Evolutionary conservation across 2,888 invertebrate species (phyloP).

Genomic region (Drosophila rellima): DNA sequence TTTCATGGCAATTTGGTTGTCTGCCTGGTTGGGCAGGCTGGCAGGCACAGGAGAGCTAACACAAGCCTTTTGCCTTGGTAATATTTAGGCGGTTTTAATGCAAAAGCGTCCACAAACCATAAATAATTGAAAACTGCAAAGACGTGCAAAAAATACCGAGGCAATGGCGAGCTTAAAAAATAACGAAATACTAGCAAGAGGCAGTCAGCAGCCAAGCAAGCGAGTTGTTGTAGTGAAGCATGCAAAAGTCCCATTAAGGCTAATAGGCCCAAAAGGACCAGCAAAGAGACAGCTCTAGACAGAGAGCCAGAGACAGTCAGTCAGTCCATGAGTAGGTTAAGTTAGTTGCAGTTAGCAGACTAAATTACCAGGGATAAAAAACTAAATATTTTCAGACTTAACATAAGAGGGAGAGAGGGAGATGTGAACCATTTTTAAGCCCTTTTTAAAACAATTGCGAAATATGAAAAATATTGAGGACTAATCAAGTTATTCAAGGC

Average conservation of each 20-base stretch:
- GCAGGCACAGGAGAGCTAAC: slow-evolving; percentile 17
- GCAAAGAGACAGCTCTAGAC: slow-evolving; percentile 41
- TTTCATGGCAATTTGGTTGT: slow-evolving; percentile 61
- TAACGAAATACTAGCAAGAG: slow-evolving; percentile 40
- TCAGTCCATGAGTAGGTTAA: slow-evolving; percentile 57
- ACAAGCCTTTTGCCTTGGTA: slow-evolving; percentile 48
- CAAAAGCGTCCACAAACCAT: slow-evolving; percentile 78
- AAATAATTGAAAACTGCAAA: slow-evolving; percentile 82
- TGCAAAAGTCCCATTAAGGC: slow-evolving; percentile 79
- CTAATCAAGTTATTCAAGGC: neutral
- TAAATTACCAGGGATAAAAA: slow-evolving; percentile 47
- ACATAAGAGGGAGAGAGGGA: neutral
- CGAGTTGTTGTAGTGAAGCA: slow-evolving; percentile 72
- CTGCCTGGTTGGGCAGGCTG: slow-evolving; percentile 40
- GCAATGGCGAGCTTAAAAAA: slow-evolving; percentile 47
- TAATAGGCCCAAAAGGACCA: slow-evolving; percentile 75
- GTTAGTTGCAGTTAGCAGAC: slow-evolving; percentile 50
- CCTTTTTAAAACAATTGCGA: too few relatives aligned
- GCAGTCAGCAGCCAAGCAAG: slow-evolving; percentile 43
- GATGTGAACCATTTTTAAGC: too few relatives aligned
- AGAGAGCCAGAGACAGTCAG: slow-evolving; percentile 49
- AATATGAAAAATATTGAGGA: neutral
- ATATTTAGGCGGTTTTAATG: slow-evolving; percentile 78
- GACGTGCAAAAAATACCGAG: slow-evolving; percentile 72
- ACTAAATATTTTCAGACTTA: neutral